Evolutionary conservation across 2,113 vertebrate genomes (phyloP).

Genomic region (Glaucomys volans): DNA sequence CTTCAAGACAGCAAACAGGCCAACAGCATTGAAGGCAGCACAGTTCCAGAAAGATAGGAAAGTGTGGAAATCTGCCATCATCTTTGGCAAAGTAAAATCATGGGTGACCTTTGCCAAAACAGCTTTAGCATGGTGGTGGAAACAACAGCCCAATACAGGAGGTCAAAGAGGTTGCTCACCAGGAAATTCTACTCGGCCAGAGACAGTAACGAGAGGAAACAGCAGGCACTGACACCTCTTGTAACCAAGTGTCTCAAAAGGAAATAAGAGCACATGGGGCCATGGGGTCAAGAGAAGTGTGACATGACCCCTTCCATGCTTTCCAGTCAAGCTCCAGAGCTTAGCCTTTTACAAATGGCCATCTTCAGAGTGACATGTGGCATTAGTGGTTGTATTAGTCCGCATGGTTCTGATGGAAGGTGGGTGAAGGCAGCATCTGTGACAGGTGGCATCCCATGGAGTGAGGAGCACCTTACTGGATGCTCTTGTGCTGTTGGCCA

Average conservation of each 20-base stretch:
- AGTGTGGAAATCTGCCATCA: not conserved
- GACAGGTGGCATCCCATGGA: too few species aligned
- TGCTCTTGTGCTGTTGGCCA: not conserved
- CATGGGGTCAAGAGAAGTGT: not conserved
- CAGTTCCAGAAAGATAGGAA: not conserved
- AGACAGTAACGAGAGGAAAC: slow-evolving; percentile 26
- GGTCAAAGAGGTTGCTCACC: not conserved
- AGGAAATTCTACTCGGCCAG: slow-evolving; percentile 41
- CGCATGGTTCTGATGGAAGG: not conserved
- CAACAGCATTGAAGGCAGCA: too few species aligned
- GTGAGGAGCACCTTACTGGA: rapidly evolving
- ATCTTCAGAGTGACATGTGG: not conserved
- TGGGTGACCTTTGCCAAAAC: not conserved
- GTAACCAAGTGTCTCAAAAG: slow-evolving; percentile 10
- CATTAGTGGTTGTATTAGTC: not conserved
- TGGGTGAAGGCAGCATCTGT: not conserved
- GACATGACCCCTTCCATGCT: not conserved
- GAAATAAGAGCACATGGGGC: slow-evolving; percentile 53
- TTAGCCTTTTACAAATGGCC: not conserved
- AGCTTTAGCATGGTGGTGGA: not conserved
- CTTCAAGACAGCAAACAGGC: not conserved
- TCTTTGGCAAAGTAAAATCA: not conserved
- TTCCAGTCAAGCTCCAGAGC: not conserved
- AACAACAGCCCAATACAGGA: not conserved
- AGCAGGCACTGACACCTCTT: not conserved